A percentile compares a stretch with the other conserved stretches of the same genome.
Conservation (phyloP, 2,797 vertebrate genomes). For the Limosa lapponica region DNA sequence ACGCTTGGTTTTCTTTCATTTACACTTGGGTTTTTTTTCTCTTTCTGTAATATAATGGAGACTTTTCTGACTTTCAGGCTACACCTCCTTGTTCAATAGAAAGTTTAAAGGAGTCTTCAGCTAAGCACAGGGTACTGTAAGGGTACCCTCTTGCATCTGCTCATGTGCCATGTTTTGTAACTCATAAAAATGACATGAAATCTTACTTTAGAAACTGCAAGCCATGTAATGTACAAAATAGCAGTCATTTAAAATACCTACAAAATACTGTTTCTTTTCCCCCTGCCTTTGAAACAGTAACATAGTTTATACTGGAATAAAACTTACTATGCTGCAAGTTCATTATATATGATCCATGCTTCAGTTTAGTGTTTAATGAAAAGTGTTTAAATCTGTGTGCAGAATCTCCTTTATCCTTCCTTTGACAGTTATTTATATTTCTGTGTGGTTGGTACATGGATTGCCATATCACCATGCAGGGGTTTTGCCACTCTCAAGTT, state of each 20-base stretch:
- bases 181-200: background rate
- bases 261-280: accelerated
- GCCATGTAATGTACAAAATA: background rate
- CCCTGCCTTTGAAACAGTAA: background rate
- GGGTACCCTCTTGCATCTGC: background rate
- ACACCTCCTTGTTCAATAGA: background rate
- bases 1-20: background rate
- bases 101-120: background rate
- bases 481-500: background rate
- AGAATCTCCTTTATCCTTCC: background rate
- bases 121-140: background rate
- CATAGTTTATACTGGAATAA: background rate
- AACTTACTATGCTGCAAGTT: background rate
- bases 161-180: background rate
- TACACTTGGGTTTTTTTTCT: background rate
- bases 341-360: background rate
- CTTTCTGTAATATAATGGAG: background rate
- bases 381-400: background rate
- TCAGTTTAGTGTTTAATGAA: background rate
- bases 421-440: background rate
- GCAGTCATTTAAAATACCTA: background rate
- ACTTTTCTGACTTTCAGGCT: background rate
- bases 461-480: background rate
- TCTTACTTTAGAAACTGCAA: background rate
- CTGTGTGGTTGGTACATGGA: background rate